These are phyloP conservation scores for Narcine bancroftii DNA, from an alignment of 2,113 vertebrate genomes.

Conservation along the genomic window DNA sequence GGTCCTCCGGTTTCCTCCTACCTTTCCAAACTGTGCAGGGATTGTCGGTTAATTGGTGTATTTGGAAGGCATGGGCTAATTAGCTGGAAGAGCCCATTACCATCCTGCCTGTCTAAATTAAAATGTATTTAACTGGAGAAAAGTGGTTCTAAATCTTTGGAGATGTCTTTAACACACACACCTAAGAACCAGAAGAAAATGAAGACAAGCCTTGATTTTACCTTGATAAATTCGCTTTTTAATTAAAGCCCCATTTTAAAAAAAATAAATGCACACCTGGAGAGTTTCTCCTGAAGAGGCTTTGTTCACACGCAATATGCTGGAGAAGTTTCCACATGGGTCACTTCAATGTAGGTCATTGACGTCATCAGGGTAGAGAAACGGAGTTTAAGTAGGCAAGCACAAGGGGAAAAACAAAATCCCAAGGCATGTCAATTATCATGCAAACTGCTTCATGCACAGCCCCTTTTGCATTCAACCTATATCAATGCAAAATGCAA, in stretches of 20 bases:
- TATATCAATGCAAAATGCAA: not conserved
- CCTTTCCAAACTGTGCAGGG: too few species aligned
- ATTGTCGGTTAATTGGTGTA: too few species aligned
- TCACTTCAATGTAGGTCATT: constrained; percentile 65
- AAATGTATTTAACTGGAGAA: not conserved
- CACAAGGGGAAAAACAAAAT: constrained; percentile 43
- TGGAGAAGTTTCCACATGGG: constrained; percentile 76
- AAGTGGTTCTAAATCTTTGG: not conserved
- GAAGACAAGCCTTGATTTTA: not conserved
- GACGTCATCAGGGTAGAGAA: constrained; percentile 64
- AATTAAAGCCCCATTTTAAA: constrained; percentile 23
- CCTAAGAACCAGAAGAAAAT: not conserved
- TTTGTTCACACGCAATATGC: constrained; percentile 70
- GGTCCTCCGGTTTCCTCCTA: too few species aligned
- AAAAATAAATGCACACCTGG: constrained; percentile 22
- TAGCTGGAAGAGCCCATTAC: too few species aligned
- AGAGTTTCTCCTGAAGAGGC: constrained; percentile 43
- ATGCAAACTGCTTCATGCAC: not conserved
- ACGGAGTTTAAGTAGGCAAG: constrained; percentile 59
- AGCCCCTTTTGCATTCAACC: not conserved
- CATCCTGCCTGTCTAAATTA: too few species aligned
- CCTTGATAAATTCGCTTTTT: constrained; percentile 5
- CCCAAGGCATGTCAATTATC: not conserved
- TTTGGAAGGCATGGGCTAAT: too few species aligned
- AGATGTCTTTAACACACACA: not conserved